Base-by-base conservation (phyloP, 2,888 invertebrate species). In the Hoplodrina ambigua region DNA sequence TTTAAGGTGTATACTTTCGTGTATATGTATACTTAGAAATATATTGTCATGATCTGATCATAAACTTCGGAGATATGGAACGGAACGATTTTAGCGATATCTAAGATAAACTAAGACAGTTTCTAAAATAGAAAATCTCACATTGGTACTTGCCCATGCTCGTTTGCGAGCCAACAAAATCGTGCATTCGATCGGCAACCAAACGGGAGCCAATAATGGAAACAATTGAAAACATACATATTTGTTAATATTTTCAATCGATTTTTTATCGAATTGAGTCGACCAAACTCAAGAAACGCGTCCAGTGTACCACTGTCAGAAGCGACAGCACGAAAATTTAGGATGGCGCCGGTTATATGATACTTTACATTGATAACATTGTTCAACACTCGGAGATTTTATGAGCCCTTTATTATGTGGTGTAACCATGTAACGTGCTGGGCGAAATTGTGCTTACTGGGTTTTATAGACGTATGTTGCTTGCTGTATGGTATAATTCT, bases 331-430 rank as follows among this genome's bases (percentile, higher is more conserved):
- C 78, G 82, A 88, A 91, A 92, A 92, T 89, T 90, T 90, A 88
- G 89, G 89, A 85, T 85, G 85, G 83, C 75, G 84, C 81, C 76
- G 68, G 89, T 88, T 87, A 93, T 90, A 92, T 85, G 93, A 93
- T 92, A 92, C 91, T 94, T 91, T 89, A 86, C 90, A 90, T 91
- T 90, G 94, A 94, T 94, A 93, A 93, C 91, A 93, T 93, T 94
- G 93, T 94, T 92, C 87, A 90, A 91, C 92, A 92, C 89, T 91
- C 89, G 81, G 85, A 90, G 88, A 90, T 93, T 93, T 93, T 91
- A 92, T 88, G 91, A 89, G 83, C 87, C 88, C 87, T 88, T 90
- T 87, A 90, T 90, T 88, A 88, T 85, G 84, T 86, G 85, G 78
- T 82, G 65, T 83, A 79, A 50, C 80, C 80, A 53, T 44, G 73